These are phyloP conservation scores for Choreutis nemorana DNA, from an alignment of 2,888 invertebrate genomes.

Conservation along the genomic window DNA sequence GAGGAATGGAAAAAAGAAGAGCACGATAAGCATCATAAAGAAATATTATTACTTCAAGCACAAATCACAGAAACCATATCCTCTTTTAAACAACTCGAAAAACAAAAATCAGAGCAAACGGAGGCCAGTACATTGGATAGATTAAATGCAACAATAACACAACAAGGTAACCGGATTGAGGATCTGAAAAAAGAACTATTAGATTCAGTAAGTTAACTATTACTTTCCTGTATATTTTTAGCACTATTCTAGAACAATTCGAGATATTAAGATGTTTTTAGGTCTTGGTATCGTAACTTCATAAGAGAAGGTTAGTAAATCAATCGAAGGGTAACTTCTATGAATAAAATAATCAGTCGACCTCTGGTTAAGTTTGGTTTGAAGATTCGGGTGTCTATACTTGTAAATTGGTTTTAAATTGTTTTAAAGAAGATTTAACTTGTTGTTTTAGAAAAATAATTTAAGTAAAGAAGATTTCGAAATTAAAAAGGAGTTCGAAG, in stretches of 20 bases:
- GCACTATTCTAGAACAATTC: background rate
- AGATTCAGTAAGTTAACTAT: slow-evolving; percentile 31
- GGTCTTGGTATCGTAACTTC: too few relatives aligned
- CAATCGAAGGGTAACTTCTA: too few relatives aligned
- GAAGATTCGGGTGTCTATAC: too few relatives aligned
- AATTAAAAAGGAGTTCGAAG: slow-evolving; percentile 33
- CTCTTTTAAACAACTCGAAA: slow-evolving; percentile 31
- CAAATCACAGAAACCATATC: slow-evolving; percentile 48
- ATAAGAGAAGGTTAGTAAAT: too few relatives aligned
- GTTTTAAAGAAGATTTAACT: background rate
- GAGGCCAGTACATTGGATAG: slow-evolving; percentile 37
- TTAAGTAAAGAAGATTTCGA: slow-evolving; percentile 26
- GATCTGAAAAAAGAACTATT: slow-evolving; percentile 50
- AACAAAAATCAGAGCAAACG: slow-evolving; percentile 16
- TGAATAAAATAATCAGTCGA: too few relatives aligned
- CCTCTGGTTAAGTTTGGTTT: too few relatives aligned
- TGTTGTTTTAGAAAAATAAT: slow-evolving; percentile 25
- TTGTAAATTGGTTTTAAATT: too few relatives aligned
- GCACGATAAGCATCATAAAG: slow-evolving; percentile 59
- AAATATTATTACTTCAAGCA: slow-evolving; percentile 46
- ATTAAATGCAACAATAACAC: slow-evolving; percentile 46
- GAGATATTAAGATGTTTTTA: too few relatives aligned
- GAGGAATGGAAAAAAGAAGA: slow-evolving; percentile 63
- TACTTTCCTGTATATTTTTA: slow-evolving; percentile 1
- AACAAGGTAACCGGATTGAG: slow-evolving; percentile 61